Evolutionary conservation across 2,888 invertebrate genomes (phyloP).

Genomic region (Hymenopus coronatus): DNA sequence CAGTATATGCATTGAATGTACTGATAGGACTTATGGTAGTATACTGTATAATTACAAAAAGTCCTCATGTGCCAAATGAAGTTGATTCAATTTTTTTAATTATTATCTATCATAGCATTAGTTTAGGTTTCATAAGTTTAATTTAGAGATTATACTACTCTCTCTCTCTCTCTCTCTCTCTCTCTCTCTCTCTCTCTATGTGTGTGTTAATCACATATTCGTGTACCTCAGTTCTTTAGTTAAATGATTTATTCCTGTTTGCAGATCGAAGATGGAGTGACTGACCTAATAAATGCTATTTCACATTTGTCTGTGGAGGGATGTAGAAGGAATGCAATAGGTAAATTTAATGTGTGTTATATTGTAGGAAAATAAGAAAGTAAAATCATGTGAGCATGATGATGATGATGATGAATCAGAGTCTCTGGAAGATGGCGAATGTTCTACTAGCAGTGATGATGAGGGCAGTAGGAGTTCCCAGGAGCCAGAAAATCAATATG

Average conservation of each 20-base stretch:
- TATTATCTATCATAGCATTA: no score
- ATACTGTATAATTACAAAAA: no score
- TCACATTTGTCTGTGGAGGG: conserved; percentile 50
- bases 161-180: no score
- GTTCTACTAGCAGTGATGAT: conserved; percentile 48
- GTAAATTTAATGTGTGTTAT: conserved; percentile 45
- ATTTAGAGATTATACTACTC: no score
- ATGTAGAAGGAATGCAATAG: conserved; percentile 53
- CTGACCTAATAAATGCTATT: conserved; percentile 45
- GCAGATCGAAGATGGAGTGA: conserved; percentile 39
- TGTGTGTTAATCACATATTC: no score
- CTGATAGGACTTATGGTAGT: no score
- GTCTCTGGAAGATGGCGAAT: conserved; percentile 39
- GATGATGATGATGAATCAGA: conserved; percentile 34
- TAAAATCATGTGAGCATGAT: conserved; percentile 38
- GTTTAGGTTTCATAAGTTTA: no score
- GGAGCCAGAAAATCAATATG: neutral
- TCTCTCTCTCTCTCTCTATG: no score
- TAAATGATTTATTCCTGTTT: neutral
- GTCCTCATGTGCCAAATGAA: no score
- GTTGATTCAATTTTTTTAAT: no score
- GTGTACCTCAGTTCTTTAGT: neutral
- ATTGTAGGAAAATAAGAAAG: conserved; percentile 35
- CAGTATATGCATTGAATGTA: no score
- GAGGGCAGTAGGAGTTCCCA: conserved; percentile 54